Conservation (phyloP, 2,888 invertebrate species). For the Polydrusus pterygomalis region DNA sequence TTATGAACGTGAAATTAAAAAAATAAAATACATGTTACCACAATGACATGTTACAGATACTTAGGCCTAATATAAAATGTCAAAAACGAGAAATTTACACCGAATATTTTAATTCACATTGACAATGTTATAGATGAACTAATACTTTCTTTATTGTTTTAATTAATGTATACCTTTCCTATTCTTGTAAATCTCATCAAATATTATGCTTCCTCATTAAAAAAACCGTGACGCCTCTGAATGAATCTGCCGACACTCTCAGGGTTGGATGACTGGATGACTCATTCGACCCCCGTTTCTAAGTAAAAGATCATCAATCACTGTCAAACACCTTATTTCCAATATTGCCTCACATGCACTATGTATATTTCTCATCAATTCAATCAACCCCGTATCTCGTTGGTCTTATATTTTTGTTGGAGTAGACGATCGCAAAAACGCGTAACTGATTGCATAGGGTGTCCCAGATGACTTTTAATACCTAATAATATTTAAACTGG, state of each 20-base stretch:
- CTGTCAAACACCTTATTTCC: slow-evolving; percentile 72
- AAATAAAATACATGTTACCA: no score
- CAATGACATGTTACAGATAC: no score
- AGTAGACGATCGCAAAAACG: neutral
- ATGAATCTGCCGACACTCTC: slow-evolving; percentile 56
- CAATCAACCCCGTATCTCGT: slow-evolving; percentile 58
- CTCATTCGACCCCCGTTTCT: slow-evolving; percentile 65
- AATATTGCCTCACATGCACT: slow-evolving; percentile 70
- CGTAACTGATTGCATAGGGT: neutral
- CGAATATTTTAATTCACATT: no score
- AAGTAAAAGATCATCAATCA: slow-evolving; percentile 67
- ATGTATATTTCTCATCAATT: slow-evolving; percentile 70
- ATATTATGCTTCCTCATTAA: neutral
- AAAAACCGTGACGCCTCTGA: slow-evolving; percentile 1
- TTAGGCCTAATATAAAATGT: no score
- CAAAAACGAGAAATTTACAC: no score
- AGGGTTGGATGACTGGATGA: slow-evolving; percentile 69
- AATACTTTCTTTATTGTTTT: no score
- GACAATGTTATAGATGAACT: no score
- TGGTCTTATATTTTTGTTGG: slow-evolving; percentile 1
- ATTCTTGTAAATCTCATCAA: no score
- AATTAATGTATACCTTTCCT: no score
- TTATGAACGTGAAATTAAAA: no score
- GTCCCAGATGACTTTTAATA: no score
- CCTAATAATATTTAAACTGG: no score